Base-by-base conservation (phyloP, 2,888 invertebrate species). In the Hecatera dysodea region DNA sequence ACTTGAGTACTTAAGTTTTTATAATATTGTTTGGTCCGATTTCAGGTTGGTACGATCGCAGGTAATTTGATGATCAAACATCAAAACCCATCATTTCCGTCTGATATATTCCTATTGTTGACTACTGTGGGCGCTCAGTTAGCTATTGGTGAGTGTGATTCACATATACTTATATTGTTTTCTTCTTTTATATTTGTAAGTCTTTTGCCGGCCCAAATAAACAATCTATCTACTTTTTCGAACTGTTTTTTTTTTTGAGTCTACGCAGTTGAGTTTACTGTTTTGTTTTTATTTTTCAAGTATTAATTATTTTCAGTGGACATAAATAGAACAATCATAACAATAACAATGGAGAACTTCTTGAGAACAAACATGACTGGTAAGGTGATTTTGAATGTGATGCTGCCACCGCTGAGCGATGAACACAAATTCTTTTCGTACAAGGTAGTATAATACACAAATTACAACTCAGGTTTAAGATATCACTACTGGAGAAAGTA, bases 51-150 rank as follows among this genome's bases (percentile, higher is more conserved):
- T 48, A 97, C 97, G 3, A 92, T 98, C 71, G 98, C 97, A 56
- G 98, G 98, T 0, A 98, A 98, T 87, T 89, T 98, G 69, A 96
- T 97, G 92, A 95, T 97, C 72, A 98, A 98, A 88, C 96, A 97
- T 84, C 83, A 92, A 9, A 94, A 97, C 80, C 95, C 91, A 2
- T 97, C 97, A 61, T 98, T 98, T 87, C 97, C 97, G 1, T 98
- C 98, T 0, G 98, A 98, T 87, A 88, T 98, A 19, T 97, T 96
- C 84, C 87, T 97, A 24, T 86, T 95, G 0, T 89, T 96, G 33
- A 94, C 89, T 70, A 90, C 91, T 6, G 87, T 93, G 29, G 91
- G 90, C 17, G 93, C 90, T 3, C 86, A 89, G 63, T 17, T 94
- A 17, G 90, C 89, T 8, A 89, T 93, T 50, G 69, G 93, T 93